These are phyloP conservation scores for Meteorus sp. DNA, from an alignment of 1,140 invertebrate genomes.

Conservation along the genomic window DNA sequence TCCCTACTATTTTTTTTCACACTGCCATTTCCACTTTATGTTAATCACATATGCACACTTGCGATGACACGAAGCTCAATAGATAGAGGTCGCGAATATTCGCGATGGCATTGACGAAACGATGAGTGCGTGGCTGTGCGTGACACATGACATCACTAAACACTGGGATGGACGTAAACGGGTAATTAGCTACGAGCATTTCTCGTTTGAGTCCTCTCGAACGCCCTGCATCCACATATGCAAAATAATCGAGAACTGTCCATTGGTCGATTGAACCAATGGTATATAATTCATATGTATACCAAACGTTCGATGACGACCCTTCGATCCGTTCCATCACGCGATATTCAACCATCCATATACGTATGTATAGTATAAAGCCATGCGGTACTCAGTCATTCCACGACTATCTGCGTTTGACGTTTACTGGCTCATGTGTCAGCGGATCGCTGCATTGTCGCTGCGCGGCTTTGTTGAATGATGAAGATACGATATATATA, in stretches of 20 bases:
- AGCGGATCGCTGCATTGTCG: slow-evolving; percentile 20
- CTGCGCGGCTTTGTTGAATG: slow-evolving; percentile 16
- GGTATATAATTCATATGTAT: slow-evolving; percentile 2
- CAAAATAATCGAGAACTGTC: slow-evolving; percentile 43
- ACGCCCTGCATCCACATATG: slow-evolving; percentile 13
- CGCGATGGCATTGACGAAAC: slow-evolving; percentile 3
- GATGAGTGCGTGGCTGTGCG: slow-evolving; percentile 12
- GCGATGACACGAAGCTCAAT: slow-evolving; percentile 5
- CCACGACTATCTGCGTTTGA: slow-evolving; percentile 35
- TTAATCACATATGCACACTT: background rate
- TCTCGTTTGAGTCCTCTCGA: slow-evolving; percentile 19
- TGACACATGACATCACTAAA: slow-evolving; percentile 17
- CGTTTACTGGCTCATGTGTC: slow-evolving; percentile 38
- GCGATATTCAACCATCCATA: background rate
- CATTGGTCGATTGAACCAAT: slow-evolving; percentile 34
- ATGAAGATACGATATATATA: slow-evolving; percentile 17
- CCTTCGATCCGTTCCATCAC: slow-evolving; percentile 14
- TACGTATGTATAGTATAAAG: no score
- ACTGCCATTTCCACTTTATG: slow-evolving; percentile 12
- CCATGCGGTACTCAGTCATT: slow-evolving; percentile 39
- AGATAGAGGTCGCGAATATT: slow-evolving; percentile 7
- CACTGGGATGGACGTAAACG: slow-evolving; percentile 24
- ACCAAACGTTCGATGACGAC: background rate
- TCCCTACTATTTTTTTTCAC: background rate
- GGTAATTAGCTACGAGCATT: slow-evolving; percentile 19